Evolutionary conservation across 2,888 invertebrate genomes (phyloP), one percentile per base, ranked within the genome.

Genomic region (Melitaea athalia): DNA sequence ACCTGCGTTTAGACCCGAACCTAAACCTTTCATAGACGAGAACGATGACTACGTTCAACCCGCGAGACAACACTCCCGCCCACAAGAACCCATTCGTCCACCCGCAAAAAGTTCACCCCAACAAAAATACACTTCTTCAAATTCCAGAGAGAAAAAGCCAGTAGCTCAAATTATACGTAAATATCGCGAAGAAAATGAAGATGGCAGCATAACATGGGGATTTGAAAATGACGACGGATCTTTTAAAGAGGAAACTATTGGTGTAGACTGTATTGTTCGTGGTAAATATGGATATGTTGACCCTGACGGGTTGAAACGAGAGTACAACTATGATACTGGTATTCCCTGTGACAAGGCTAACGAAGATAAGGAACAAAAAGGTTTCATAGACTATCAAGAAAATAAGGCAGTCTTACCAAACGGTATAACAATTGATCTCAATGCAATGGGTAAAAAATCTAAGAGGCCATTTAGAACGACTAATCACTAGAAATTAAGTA

Each of bases 201-300:
- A 96, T 76, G 96, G 96, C 52, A 97, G 96, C 81, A 97, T 97
- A 77, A 96, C 96, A 0, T 97, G 97, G 97, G 97, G 97, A 61
- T 97, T 96, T 80, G 97, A 97, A 85, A 97, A 97, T 82, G 97
- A 97, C 77, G 97, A 97, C 79, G 97, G 97, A 31, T 95, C 96
- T 2, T 97, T 96, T 86, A 97, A 97, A 82, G 97, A 97, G 83
- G 97, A 97, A 89, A 94, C 95, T 10, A 96, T 97, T 76, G 97
- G 97, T 57, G 91, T 94, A 12, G 96, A 97, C 84, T 96, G 96
- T 79, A 85, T 96, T 70, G 96, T 96, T 12, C 94, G 95, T 72
- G 97, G 97, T 59, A 96, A 95, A 81, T 97, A 97, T 81, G 97
- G 97, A 45, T 97, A 97, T 83, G 93, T 97, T 10, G 97, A 97